These are phyloP conservation scores for Orthonyx spaldingii DNA, from an alignment of 2,113 vertebrate genomes.

Conservation along the genomic window DNA sequence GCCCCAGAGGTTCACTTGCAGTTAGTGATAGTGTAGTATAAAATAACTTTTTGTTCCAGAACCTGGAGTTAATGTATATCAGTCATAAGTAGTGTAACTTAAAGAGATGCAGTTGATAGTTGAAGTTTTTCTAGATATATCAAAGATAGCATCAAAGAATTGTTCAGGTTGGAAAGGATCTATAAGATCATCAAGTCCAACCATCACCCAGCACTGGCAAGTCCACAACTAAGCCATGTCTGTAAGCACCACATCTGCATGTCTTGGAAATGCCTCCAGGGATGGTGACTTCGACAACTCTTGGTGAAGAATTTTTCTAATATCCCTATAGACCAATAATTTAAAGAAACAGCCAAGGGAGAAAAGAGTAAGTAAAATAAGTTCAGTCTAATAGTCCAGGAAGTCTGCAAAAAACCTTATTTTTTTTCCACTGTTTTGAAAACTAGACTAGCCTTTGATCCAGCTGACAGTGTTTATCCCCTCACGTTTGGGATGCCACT, in stretches of 20 bases:
- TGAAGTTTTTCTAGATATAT: not conserved
- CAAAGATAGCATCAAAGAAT: not conserved
- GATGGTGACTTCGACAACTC: not conserved
- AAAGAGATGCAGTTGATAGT: not conserved
- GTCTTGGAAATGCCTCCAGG: not conserved
- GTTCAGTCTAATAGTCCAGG: not conserved
- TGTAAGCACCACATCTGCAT: accelerated
- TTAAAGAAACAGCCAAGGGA: not conserved
- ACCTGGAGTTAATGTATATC: not conserved
- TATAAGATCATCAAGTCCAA: accelerated
- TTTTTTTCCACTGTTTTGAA: not conserved
- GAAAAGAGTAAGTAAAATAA: not conserved
- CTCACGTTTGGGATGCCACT: not conserved
- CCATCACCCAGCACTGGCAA: not conserved
- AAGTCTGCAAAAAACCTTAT: not conserved
- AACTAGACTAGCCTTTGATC: not conserved
- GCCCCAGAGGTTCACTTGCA: not conserved
- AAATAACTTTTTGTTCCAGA: not conserved
- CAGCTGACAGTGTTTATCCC: not conserved
- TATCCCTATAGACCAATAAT: not conserved
- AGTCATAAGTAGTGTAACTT: not conserved
- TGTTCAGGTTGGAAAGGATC: not conserved
- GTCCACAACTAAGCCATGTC: not conserved
- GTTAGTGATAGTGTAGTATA: not conserved
- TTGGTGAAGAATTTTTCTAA: not conserved